A percentile compares a stretch with the other conserved stretches of the same genome.
These are phyloP conservation scores for Hippocampus abdominalis DNA, from an alignment of 2,113 vertebrate species.

Conservation along the genomic window DNA sequence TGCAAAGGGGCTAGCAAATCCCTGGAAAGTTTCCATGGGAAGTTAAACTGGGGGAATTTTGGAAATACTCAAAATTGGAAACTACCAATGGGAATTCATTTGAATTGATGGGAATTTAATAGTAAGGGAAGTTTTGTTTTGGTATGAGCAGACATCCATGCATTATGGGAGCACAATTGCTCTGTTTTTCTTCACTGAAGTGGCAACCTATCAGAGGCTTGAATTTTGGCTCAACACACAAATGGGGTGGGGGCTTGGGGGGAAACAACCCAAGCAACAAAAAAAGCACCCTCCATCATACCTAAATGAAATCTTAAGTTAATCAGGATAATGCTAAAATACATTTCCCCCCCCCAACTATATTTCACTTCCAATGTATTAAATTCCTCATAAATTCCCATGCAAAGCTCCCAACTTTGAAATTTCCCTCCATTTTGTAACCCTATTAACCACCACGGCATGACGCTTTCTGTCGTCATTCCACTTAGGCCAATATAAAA, in stretches of 20 bases:
- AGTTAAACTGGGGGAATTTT: neutral
- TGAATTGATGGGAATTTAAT: neutral
- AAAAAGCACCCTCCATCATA: too few relatives aligned
- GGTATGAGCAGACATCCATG: too few relatives aligned
- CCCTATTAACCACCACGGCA: neutral
- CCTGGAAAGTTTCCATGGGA: neutral
- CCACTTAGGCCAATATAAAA: conserved; percentile 32
- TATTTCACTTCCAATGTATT: neutral
- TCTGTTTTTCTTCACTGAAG: too few relatives aligned
- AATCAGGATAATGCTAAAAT: too few relatives aligned
- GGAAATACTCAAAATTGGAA: neutral
- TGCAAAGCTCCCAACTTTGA: neutral
- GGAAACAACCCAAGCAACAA: too few relatives aligned
- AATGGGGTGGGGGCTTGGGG: too few relatives aligned
- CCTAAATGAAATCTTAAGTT: too few relatives aligned
- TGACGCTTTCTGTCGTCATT: conserved; percentile 7
- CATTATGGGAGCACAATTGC: too few relatives aligned
- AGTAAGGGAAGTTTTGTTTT: neutral
- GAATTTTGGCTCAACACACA: too few relatives aligned
- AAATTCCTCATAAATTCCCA: neutral
- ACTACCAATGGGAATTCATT: neutral
- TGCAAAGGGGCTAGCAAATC: neutral
- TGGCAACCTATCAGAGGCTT: too few relatives aligned
- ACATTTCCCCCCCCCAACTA: too few relatives aligned
- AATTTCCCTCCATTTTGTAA: neutral